Percentiles rank a stretch among this genome's conserved stretches.
phyloP scores from a whole-genome alignment of 2,888 invertebrate species.

The Steinernema scapterisci region DNA sequence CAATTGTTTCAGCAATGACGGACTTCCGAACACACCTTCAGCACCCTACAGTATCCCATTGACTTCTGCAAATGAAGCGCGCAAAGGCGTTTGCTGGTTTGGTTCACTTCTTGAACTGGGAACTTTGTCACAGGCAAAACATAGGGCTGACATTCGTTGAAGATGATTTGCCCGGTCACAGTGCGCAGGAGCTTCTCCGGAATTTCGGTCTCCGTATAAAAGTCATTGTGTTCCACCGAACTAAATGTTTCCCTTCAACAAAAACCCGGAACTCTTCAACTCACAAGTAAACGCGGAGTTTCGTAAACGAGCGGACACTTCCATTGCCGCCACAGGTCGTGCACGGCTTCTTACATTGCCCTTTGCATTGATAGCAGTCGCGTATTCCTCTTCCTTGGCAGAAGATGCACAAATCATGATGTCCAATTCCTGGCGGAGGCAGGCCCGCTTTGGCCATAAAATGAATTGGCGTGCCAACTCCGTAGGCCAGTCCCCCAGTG shows the following conservation, averaged over 20 bases:
- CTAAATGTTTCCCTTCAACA: slow-evolving; percentile 47
- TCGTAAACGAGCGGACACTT: slow-evolving; percentile 56
- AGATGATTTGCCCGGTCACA: slow-evolving; percentile 44
- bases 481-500: slow-evolving; percentile 51
- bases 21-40: slow-evolving; percentile 34
- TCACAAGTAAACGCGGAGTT: slow-evolving; percentile 66
- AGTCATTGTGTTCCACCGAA: slow-evolving; percentile 61
- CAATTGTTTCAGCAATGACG: not conserved
- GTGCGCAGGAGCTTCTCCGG: slow-evolving; percentile 55
- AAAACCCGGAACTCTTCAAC: slow-evolving; percentile 34
- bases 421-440: slow-evolving; percentile 66
- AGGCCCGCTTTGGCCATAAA: slow-evolving; percentile 67
- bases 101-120: slow-evolving; percentile 62
- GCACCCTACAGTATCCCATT: slow-evolving; percentile 61
- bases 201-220: slow-evolving; percentile 60
- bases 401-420: slow-evolving; percentile 65
- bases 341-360: slow-evolving; percentile 65
- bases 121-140: slow-evolving; percentile 61
- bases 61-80: slow-evolving; percentile 63
- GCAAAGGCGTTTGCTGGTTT: slow-evolving; percentile 60
- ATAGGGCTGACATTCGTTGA: slow-evolving; percentile 16
- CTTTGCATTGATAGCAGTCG: slow-evolving; percentile 66
- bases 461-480: slow-evolving; percentile 66
- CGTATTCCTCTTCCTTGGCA: slow-evolving; percentile 64
- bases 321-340: slow-evolving; percentile 64